These are phyloP conservation scores for Notoglanidium macrostoma DNA, from an alignment of 2,797 vertebrate genomes.

Conservation along the genomic window DNA sequence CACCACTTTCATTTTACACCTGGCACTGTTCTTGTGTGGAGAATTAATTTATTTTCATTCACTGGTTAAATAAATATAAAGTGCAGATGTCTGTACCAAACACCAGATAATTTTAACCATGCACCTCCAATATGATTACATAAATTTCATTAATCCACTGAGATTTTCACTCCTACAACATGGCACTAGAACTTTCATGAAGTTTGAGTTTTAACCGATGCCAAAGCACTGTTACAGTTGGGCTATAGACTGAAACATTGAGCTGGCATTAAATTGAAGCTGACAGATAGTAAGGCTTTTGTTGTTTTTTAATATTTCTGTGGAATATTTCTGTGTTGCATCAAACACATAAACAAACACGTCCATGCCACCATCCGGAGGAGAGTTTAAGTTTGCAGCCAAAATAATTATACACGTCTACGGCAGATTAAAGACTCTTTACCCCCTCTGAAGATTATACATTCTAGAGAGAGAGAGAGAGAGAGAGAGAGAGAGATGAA, in stretches of 20 bases:
- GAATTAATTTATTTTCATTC: not conserved
- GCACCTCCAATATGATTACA: conserved; percentile 2
- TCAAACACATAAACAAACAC: not conserved
- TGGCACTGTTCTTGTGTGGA: not conserved
- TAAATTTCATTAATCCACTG: conserved; percentile 18
- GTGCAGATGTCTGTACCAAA: not conserved
- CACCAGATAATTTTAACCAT: not conserved
- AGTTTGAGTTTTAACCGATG: not conserved
- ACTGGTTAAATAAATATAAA: conserved; percentile 6
- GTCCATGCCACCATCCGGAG: not conserved
- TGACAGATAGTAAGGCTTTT: not conserved
- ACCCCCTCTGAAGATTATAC: not conserved
- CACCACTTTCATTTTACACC: not conserved
- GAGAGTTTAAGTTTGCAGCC: not conserved
- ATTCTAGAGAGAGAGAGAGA: not conserved
- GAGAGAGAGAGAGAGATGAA: conserved; percentile 2
- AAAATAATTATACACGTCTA: not conserved
- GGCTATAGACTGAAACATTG: not conserved
- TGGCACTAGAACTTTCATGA: not conserved
- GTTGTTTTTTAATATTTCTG: not conserved
- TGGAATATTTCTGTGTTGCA: conserved; percentile 7
- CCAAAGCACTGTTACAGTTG: not conserved
- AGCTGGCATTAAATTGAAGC: not conserved
- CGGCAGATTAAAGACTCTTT: not conserved
- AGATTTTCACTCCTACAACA: conserved; percentile 5